These are phyloP conservation scores for Somateria mollissima DNA, from an alignment of 2,797 vertebrate genomes.

Conservation along the genomic window DNA sequence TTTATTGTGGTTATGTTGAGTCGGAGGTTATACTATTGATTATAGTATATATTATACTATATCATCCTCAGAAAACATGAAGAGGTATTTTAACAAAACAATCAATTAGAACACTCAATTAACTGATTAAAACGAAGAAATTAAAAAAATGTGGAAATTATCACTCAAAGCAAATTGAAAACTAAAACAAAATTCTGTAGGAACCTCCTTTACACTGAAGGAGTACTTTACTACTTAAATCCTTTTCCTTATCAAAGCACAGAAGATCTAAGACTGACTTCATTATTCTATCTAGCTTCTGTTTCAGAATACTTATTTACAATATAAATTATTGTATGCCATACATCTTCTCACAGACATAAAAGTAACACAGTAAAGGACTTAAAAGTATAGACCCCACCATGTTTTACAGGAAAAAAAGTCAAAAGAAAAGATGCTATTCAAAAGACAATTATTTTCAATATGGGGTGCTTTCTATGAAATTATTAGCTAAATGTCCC, in stretches of 20 bases:
- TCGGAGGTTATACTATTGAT: neutral
- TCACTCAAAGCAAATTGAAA: neutral
- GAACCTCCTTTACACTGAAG: neutral
- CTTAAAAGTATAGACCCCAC: neutral
- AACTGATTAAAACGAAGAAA: neutral
- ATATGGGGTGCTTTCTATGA: neutral
- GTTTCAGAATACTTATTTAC: neutral
- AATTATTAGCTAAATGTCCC: neutral
- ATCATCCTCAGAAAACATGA: neutral
- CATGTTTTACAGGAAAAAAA: neutral
- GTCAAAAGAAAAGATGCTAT: neutral
- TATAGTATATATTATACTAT: no score
- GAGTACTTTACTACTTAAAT: neutral
- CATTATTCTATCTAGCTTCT: neutral
- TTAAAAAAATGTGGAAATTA: neutral
- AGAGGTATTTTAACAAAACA: neutral
- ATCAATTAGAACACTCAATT: neutral
- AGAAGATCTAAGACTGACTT: neutral
- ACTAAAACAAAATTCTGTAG: neutral
- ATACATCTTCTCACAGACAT: neutral
- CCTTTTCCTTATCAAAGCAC: neutral
- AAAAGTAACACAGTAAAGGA: neutral
- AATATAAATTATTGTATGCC: neutral
- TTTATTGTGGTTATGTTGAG: neutral
- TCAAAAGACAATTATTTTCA: neutral